Base-by-base conservation (phyloP, 1,140 invertebrate genomes). In the Coptotermes formosanus region DNA sequence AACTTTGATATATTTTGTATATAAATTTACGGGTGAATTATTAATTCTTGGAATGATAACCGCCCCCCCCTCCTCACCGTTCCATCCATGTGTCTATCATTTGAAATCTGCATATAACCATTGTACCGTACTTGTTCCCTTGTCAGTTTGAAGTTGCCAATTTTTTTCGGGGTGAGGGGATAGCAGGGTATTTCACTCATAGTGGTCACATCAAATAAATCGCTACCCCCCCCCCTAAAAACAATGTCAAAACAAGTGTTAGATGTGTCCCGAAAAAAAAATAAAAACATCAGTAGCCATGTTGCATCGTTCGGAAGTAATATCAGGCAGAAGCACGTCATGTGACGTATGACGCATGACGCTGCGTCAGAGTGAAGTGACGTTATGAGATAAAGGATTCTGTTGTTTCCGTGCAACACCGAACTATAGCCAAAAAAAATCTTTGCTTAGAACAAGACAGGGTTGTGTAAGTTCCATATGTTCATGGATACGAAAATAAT, bases 271-370 rank as follows among this genome's bases (percentile, higher is more conserved):
- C 64, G 64, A 75, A 75, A 75, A 75, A 75, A 75, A 75, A 25
- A 59, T 4, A 64, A 64, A 64, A 64, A 64, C 59, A 16, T 4
- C 25, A 75, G 25, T 75, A 75, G 64, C 25, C 25, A n/a, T 75
- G n/a, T 75, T 75, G n/a, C 64, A 75, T 75, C 64, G n/a, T 75
- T 75, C 64, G 64, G 25, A 75, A 75, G 64, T 75, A 75, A 75
- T n/a, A 75, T 55, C 52, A 4, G 52, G 14, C 19, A 12, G 52
- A 1, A 55, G 52, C 52, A 25, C 25, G 25, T 30, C 64, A 75
- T n/a, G 64, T 75, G 64, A 75, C 64, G 64, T 25, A 75, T 75
- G 64, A 75, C 64, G 64, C 64, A 75, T 75, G 64, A 75, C 64
- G 64, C 64, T 6, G n/a, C 16, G 64, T 75, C 25, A 64, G n/a